Evolutionary conservation across 2,113 vertebrate genomes (phyloP).

Genomic region (Stegastes partitus): DNA sequence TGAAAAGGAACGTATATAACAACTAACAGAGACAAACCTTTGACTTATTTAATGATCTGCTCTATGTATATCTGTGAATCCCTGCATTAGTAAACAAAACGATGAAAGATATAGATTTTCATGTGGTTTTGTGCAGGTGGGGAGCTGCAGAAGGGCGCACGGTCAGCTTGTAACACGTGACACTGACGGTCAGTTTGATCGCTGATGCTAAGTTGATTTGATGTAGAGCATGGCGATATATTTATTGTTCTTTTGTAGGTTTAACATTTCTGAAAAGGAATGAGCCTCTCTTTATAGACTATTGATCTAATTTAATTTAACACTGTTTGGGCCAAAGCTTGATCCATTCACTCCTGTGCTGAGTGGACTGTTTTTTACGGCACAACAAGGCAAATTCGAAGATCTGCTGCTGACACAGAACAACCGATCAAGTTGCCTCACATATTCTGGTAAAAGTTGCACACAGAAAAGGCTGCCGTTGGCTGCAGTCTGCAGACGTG

Average conservation of each 20-base stretch:
- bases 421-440: background rate
- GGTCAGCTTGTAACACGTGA: background rate
- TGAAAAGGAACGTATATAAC: slow-evolving; percentile 29
- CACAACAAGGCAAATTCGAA: background rate
- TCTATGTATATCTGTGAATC: background rate
- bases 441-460: background rate
- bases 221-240: background rate
- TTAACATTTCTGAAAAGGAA: background rate
- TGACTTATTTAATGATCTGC: background rate
- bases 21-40: slow-evolving; percentile 20
- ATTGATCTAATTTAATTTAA: slow-evolving; percentile 4
- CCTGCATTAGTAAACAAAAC: slow-evolving; percentile 12
- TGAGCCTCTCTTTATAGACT: background rate
- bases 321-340: background rate
- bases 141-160: background rate
- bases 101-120: background rate
- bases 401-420: background rate
- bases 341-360: slow-evolving; percentile 5
- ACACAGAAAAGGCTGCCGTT: background rate
- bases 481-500: background rate
- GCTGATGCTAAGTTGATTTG: slow-evolving; percentile 1
- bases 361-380: background rate
- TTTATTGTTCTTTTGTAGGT: slow-evolving; percentile 19
- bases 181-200: slow-evolving; percentile 21
- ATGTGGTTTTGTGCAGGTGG: background rate